A percentile compares a stretch with the other conserved stretches of the same genome.
These are phyloP conservation scores for Carterocephalus palaemon DNA, from an alignment of 2,888 invertebrate species.

Conservation along the genomic window DNA sequence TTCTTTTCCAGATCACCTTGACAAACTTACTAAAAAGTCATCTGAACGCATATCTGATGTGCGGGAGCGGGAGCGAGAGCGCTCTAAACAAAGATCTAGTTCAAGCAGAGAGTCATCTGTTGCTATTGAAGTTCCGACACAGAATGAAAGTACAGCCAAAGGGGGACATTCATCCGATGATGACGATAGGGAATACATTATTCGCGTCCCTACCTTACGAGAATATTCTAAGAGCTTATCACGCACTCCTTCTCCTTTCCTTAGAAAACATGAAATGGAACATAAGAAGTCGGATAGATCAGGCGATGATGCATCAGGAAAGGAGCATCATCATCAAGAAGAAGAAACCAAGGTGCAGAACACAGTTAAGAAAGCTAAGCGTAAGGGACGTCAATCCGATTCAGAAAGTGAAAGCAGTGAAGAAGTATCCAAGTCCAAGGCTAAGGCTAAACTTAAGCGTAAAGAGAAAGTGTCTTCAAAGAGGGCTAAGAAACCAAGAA, in stretches of 20 bases:
- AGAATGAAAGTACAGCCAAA: conserved; percentile 51
- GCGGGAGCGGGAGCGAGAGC: conserved; percentile 54
- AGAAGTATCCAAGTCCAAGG: conserved; percentile 63
- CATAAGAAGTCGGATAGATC: conserved; percentile 66
- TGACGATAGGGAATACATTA: conserved; percentile 65
- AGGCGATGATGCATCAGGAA: conserved; percentile 65
- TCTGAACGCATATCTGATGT: conserved; percentile 57
- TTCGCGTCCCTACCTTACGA: conserved; percentile 57
- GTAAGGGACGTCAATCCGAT: conserved; percentile 73
- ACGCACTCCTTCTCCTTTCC: conserved; percentile 91
- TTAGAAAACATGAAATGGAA: conserved; percentile 82
- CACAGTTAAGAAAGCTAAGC: conserved; percentile 70
- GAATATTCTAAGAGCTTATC: conserved; percentile 87
- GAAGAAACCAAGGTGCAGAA: conserved; percentile 51
- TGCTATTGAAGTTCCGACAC: conserved; percentile 56
- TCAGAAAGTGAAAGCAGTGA: conserved; percentile 72
- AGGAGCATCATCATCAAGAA: conserved; percentile 70
- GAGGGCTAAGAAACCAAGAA: conserved; percentile 70
- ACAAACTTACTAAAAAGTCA: conserved; percentile 58
- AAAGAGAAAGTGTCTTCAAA: conserved; percentile 80
- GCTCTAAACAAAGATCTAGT: conserved; percentile 59
- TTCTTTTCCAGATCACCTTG: conserved; percentile 52
- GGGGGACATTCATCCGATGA: conserved; percentile 61
- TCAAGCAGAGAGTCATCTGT: conserved; percentile 72
- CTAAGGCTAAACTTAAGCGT: conserved; percentile 66